Evolutionary conservation across 1,140 invertebrate genomes (phyloP), one percentile per base, ranked within the genome.

Genomic region (Lepidurus apus): DNA sequence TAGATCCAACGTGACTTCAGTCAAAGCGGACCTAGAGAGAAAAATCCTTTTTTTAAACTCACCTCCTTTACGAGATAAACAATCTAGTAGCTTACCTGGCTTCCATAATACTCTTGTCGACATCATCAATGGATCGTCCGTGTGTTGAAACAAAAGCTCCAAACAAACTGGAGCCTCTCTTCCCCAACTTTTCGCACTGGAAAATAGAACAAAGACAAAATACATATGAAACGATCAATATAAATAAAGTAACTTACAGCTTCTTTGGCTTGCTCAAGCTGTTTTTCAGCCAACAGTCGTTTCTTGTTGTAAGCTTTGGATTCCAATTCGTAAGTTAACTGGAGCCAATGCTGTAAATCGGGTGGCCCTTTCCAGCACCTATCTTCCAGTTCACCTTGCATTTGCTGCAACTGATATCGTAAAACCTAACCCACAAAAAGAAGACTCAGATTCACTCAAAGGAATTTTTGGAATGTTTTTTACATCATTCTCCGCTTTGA

Each of bases 101-200:
- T 85, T 96, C 93, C 0, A 97, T 91, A 81, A 98, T 97, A 73
- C 93, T 93, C 76, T 93, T 89, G 83, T 97, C 95, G 0, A 97
- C 94, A 83, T 97, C 95, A 85, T 98, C 95, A 80, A 97, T 95
- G 3, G 94, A 93, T 82, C 94, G 95, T 43, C 95, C 95, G 85
- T 97, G 95, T 0, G 95, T 97, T 1, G 96, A 95, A 21, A 96
- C 93, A 84, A 97, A 95, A 17, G 95, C 94, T 74, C 95, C 95
- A n/a, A 97, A 93, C 74, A 98, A 88, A 85, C 94, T 95, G 6
- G 93, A 93, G 77, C 95, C 88, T 84, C 97, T 97, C 84, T 94
- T 96, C 65, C 93, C 89, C 77, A 98, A 87, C 86, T 96, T 97
- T 84, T 97, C 95, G 86, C 95, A 98, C 93, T 95, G 84, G 78